These are phyloP conservation scores for Clarias gariepinus DNA, from an alignment of 2,113 vertebrate species.

Conservation along the genomic window DNA sequence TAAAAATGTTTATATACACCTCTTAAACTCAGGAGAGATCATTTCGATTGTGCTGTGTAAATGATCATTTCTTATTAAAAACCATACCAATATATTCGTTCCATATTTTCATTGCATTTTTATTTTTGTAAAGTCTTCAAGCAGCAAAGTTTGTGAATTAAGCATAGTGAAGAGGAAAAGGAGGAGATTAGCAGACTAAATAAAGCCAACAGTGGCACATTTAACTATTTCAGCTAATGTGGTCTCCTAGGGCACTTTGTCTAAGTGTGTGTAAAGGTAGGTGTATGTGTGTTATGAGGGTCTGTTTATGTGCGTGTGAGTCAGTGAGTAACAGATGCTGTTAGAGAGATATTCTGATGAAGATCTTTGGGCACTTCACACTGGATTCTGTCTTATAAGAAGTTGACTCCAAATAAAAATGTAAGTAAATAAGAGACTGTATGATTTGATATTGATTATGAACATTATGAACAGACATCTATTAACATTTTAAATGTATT, in stretches of 20 bases:
- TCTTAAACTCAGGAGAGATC: background rate
- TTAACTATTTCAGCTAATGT: conserved; percentile 60
- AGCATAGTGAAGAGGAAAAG: conserved; percentile 42
- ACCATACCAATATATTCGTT: background rate
- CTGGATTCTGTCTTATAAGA: conserved; percentile 48
- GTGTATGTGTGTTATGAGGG: background rate
- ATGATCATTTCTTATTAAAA: background rate
- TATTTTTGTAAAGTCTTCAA: conserved; percentile 12
- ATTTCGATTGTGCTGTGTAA: background rate
- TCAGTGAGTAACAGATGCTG: conserved; percentile 15
- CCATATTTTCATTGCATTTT: background rate
- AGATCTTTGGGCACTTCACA: conserved; percentile 46
- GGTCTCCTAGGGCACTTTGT: conserved; percentile 49
- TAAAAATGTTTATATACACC: background rate
- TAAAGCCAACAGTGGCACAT: conserved; percentile 49
- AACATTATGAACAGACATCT: background rate
- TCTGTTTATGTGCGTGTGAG: conserved; percentile 1
- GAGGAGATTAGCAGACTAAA: conserved; percentile 51
- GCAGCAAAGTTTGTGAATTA: conserved; percentile 40
- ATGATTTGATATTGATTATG: background rate
- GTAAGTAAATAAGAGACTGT: conserved; percentile 57
- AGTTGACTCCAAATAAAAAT: conserved; percentile 52
- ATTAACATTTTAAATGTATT: background rate
- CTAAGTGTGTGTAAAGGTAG: conserved; percentile 13
- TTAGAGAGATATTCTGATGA: conserved; percentile 25